Conservation (phyloP, 2,797 vertebrate species). For the Aldrovandia affinis region DNA sequence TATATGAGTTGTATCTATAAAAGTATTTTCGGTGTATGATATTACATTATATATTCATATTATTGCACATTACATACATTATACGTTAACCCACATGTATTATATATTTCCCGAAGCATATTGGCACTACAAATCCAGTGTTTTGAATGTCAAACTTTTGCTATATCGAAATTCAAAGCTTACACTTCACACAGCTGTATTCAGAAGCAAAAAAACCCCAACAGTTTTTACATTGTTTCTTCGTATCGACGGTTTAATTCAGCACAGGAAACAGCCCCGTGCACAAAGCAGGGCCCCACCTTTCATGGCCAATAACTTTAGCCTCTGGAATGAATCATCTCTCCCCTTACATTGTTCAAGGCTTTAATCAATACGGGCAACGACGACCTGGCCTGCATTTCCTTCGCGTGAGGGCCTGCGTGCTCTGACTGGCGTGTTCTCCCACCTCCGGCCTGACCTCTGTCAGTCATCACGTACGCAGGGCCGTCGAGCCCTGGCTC, state of each 20-base stretch:
- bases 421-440: background rate
- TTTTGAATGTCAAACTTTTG: background rate
- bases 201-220: background rate
- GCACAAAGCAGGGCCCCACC: background rate
- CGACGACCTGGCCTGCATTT: background rate
- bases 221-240: background rate
- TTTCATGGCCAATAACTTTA: background rate
- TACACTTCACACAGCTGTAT: background rate
- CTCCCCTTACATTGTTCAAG: background rate
- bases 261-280: background rate
- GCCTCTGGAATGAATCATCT: background rate
- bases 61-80: background rate
- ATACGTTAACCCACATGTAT: background rate
- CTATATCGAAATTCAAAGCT: background rate
- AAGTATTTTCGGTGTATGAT: background rate
- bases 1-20: background rate
- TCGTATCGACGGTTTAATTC: background rate
- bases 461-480: background rate
- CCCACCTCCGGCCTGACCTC: background rate
- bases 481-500: too few species aligned
- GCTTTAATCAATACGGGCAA: background rate
- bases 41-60: background rate
- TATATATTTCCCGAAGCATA: background rate
- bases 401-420: too few species aligned
- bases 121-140: too few species aligned